Conservation (phyloP, 2,888 invertebrate genomes). For the Lycophotia porphyrea region DNA sequence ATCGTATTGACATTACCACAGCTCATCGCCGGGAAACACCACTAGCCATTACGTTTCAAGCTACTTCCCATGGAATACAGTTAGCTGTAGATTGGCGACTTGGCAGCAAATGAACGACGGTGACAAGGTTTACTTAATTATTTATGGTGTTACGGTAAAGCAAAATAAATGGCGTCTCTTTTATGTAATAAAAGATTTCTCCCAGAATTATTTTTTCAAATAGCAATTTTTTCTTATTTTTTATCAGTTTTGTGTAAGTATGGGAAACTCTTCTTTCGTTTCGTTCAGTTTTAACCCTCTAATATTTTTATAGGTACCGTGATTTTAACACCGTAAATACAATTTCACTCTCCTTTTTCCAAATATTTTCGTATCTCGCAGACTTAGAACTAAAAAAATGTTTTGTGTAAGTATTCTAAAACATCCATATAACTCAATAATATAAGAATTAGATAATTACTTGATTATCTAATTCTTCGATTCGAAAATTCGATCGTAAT, state of each 20-base stretch:
- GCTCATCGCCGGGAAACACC: conserved; percentile 20
- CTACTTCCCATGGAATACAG: conserved; percentile 39
- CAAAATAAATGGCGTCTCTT: neutral
- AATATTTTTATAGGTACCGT: neutral
- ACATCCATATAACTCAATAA: neutral
- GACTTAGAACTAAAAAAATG: neutral
- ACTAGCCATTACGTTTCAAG: conserved; percentile 23
- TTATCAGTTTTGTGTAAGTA: neutral
- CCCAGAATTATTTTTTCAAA: neutral
- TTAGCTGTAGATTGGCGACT: conserved; percentile 31
- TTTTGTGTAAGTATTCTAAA: neutral
- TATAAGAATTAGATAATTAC: neutral
- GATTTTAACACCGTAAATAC: neutral
- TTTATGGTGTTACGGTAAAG: conserved; percentile 42
- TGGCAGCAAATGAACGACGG: conserved; percentile 36
- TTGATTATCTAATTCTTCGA: too few relatives aligned
- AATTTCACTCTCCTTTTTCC: neutral
- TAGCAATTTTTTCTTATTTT: neutral
- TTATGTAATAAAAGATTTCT: too few relatives aligned
- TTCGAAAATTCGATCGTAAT: too few relatives aligned
- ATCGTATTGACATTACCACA: conserved; percentile 23
- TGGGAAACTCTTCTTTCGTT: neutral
- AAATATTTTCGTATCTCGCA: neutral
- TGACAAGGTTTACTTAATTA: conserved; percentile 47
- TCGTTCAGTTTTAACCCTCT: neutral